Conservation (phyloP, 2,797 vertebrate genomes). For the Discoglossus pictus region DNA sequence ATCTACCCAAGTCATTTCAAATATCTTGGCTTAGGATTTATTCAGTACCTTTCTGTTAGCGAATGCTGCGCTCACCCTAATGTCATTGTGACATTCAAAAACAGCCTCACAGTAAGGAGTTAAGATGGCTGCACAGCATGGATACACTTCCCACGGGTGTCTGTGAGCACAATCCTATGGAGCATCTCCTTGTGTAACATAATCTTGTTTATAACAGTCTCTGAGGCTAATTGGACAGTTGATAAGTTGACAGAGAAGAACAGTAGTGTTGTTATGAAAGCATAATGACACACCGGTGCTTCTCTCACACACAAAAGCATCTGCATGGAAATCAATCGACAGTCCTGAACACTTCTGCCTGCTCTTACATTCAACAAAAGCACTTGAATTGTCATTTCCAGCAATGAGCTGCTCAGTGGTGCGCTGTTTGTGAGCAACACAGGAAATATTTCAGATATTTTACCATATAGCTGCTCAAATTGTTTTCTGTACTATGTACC, state of each 20-base stretch:
- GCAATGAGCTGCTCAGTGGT: not conserved
- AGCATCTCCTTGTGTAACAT: not conserved
- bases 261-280: slow-evolving; percentile 9
- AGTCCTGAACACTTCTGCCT: not conserved
- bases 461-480: no score
- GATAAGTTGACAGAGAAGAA: slow-evolving; percentile 6
- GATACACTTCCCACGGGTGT: not conserved
- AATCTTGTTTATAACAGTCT: not conserved
- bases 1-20: no score
- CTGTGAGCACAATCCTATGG: not conserved
- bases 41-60: no score
- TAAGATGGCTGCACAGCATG: no score
- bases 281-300: slow-evolving; percentile 6
- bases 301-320: not conserved
- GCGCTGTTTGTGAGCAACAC: not conserved
- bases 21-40: no score
- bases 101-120: no score
- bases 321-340: slow-evolving; percentile 4
- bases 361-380: not conserved
- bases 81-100: no score
- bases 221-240: not conserved
- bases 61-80: no score
- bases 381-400: not conserved
- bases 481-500: no score
- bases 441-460: no score